These are phyloP conservation scores for Theocolax elegans DNA, from an alignment of 1,140 invertebrate species.

Conservation along the genomic window DNA sequence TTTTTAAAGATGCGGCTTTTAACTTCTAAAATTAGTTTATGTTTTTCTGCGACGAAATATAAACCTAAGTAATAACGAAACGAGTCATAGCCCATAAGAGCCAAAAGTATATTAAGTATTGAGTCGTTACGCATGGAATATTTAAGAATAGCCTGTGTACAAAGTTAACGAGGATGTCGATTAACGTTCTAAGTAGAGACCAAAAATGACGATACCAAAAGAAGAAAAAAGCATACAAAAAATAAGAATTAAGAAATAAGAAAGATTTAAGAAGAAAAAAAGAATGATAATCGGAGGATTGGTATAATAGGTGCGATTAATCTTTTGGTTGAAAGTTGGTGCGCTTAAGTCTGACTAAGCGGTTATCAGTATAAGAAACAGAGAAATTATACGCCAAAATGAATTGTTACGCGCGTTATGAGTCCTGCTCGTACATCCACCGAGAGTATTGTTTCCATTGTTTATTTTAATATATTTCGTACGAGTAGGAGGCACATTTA, in stretches of 20 bases:
- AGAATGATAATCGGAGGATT: slow-evolving; percentile 45
- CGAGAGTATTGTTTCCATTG: slow-evolving; percentile 3
- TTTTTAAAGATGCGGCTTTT: too few relatives aligned
- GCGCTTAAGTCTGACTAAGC: slow-evolving; percentile 46
- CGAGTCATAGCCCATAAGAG: background rate
- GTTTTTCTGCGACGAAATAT: slow-evolving; percentile 4
- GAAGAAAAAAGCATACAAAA: too few relatives aligned
- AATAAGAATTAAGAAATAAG: too few relatives aligned
- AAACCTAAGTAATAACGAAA: background rate
- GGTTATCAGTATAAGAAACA: slow-evolving; percentile 41
- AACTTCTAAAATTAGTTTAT: too few relatives aligned
- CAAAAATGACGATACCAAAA: too few relatives aligned
- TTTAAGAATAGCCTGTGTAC: background rate
- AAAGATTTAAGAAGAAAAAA: too few relatives aligned
- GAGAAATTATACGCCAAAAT: slow-evolving; percentile 60
- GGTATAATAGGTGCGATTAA: slow-evolving; percentile 45
- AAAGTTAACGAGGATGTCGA: slow-evolving; percentile 14
- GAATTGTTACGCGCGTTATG: slow-evolving; percentile 63
- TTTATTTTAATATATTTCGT: too few relatives aligned
- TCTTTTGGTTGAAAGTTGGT: slow-evolving; percentile 63
- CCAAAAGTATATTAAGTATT: slow-evolving; percentile 21
- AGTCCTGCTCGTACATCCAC: slow-evolving; percentile 53
- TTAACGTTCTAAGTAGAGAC: too few relatives aligned
- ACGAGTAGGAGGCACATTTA: too few relatives aligned
- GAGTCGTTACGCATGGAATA: background rate